Evolutionary conservation across 37 sponge, comb jelly and placozoan species (phyloP).

Genomic region (Halichondria panicea): DNA sequence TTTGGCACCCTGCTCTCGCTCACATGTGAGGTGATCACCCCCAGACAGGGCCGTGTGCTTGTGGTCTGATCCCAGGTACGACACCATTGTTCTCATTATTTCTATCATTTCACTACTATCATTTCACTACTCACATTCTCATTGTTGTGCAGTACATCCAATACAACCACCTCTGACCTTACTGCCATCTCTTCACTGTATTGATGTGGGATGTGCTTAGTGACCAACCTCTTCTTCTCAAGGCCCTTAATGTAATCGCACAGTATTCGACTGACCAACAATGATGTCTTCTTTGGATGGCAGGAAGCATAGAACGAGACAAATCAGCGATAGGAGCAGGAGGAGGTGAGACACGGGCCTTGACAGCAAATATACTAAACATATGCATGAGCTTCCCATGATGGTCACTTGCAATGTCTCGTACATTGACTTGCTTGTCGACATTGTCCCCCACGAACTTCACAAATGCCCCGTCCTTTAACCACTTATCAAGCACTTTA

Average conservation of each 20-base stretch:
- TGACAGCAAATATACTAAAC: no score
- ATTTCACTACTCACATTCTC: slow-evolving; percentile 16
- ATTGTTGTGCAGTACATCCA: slow-evolving; percentile 30
- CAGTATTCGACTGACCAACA: slow-evolving; percentile 11
- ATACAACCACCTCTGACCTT: slow-evolving; percentile 15
- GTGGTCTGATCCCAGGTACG: slow-evolving; percentile 26
- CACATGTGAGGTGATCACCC: no score
- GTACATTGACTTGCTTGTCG: slow-evolving; percentile 1
- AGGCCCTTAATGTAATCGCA: slow-evolving; percentile 10
- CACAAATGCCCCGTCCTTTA: slow-evolving; percentile 2
- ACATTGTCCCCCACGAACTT: slow-evolving; percentile 26
- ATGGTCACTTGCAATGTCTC: slow-evolving; percentile 18
- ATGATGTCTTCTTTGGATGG: no score
- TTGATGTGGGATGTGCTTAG: slow-evolving; percentile 16
- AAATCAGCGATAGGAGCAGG: no score
- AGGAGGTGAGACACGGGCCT: no score
- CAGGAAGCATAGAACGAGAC: no score
- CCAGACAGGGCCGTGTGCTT: no score
- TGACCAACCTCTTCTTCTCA: background rate
- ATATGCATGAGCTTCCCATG: slow-evolving; percentile 9
- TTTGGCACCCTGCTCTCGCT: no score
- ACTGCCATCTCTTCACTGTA: slow-evolving; percentile 15
- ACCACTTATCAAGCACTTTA: background rate
- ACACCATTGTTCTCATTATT: slow-evolving; percentile 29
- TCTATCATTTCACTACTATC: no score